phyloP scores from a whole-genome alignment of 1,140 invertebrate species.

The Hyphantria cunea region DNA sequence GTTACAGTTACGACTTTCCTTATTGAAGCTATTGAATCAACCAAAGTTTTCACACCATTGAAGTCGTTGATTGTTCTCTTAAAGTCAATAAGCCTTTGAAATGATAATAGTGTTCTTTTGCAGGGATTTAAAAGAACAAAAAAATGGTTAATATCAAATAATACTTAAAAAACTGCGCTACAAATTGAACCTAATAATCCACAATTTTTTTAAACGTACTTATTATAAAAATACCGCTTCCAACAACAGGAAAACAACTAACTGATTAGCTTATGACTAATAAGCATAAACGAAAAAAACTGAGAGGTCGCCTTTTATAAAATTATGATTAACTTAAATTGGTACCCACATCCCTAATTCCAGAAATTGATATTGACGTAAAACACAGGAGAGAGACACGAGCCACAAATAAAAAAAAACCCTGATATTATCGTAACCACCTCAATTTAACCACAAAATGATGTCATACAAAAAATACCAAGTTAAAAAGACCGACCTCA shows the following conservation, averaged over 20 bases:
- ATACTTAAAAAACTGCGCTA: too few species aligned
- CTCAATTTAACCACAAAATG: slow-evolving; percentile 26
- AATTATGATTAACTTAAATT: slow-evolving; percentile 13
- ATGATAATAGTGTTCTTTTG: slow-evolving; percentile 21
- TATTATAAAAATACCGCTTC: neutral
- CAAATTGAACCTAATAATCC: neutral
- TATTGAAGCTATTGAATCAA: slow-evolving; percentile 11
- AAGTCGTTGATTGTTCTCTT: slow-evolving; percentile 47
- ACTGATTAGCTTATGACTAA: too few species aligned
- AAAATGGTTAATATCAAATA: too few species aligned
- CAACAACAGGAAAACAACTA: too few species aligned
- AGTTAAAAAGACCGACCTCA: slow-evolving; percentile 61
- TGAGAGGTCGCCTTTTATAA: neutral
- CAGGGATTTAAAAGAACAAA: slow-evolving; percentile 10
- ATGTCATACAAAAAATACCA: slow-evolving; percentile 42
- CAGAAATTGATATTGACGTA: slow-evolving; percentile 26
- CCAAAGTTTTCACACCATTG: slow-evolving; percentile 53
- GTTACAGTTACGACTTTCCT: slow-evolving; percentile 13
- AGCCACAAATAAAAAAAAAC: slow-evolving; percentile 24
- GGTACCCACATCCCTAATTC: slow-evolving; percentile 12
- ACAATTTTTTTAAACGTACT: neutral
- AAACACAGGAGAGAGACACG: slow-evolving; percentile 14
- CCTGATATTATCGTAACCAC: slow-evolving; percentile 44
- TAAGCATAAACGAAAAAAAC: slow-evolving; percentile 6
- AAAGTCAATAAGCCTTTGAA: slow-evolving; percentile 34